These are phyloP conservation scores for Propsilocerus akamusi DNA, from an alignment of 1,140 invertebrate species.

Conservation along the genomic window DNA sequence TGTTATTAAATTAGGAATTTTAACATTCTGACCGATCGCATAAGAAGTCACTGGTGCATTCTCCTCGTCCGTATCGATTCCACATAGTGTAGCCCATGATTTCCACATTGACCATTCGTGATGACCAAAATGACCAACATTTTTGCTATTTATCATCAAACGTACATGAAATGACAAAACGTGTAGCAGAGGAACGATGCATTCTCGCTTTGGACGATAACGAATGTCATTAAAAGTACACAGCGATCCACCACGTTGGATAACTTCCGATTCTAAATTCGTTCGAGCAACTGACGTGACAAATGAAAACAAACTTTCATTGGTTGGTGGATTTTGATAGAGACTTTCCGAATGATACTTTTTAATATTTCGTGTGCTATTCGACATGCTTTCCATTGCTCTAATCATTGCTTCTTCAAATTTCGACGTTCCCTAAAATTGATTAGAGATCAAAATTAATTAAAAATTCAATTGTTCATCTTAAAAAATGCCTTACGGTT, in stretches of 20 bases:
- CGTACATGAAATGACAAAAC: constrained; percentile 72
- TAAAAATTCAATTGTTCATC: not conserved
- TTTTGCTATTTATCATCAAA: constrained; percentile 29
- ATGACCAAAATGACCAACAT: no score
- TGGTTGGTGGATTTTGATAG: constrained; percentile 30
- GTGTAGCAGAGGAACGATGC: constrained; percentile 76
- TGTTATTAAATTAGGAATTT: constrained; percentile 37
- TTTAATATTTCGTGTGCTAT: constrained; percentile 35
- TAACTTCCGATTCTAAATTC: constrained; percentile 82
- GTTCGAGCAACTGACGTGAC: constrained; percentile 80
- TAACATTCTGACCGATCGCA: constrained; percentile 15
- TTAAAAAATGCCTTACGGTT: constrained; percentile 28
- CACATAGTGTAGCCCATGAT: constrained; percentile 38
- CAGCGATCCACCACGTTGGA: constrained; percentile 65
- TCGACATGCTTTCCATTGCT: constrained; percentile 88
- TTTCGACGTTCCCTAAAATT: constrained; percentile 34
- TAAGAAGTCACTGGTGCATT: constrained; percentile 18
- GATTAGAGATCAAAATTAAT: constrained; percentile 6
- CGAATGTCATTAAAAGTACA: constrained; percentile 32
- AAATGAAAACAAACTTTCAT: constrained; percentile 68
- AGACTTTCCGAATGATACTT: constrained; percentile 28
- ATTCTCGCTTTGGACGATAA: constrained; percentile 64
- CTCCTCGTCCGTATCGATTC: constrained; percentile 14
- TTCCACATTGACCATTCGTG: not conserved
- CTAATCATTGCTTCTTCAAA: constrained; percentile 61